Conservation (phyloP, 2,113 vertebrate genomes). For the Catharus minimus region DNA sequence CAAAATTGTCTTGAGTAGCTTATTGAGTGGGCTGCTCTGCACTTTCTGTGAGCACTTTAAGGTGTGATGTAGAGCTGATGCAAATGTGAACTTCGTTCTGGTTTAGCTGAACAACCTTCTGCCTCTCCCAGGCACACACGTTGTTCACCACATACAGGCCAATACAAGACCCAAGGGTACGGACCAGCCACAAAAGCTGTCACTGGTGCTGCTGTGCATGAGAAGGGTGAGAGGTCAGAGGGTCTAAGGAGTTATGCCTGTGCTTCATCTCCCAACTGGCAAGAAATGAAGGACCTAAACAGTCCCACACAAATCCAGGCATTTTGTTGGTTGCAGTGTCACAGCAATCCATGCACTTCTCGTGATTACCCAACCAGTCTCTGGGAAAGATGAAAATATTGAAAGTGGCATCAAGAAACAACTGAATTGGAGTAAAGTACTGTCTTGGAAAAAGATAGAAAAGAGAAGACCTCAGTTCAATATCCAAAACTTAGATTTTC, state of each 20-base stretch:
- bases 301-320: neutral
- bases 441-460: neutral
- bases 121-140: rapidly evolving
- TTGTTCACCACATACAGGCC: neutral
- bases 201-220: neutral
- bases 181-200: neutral
- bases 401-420: neutral
- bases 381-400: neutral
- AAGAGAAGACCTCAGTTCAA: neutral
- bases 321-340: neutral
- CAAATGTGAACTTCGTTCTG: neutral
- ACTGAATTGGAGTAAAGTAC: neutral
- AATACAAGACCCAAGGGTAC: neutral
- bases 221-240: neutral
- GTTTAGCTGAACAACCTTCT: neutral
- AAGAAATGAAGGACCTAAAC: neutral
- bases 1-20: neutral
- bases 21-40: neutral
- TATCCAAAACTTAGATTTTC: neutral
- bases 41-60: neutral
- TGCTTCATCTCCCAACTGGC: neutral
- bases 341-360: neutral
- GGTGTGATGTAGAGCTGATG: neutral
- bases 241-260: neutral
- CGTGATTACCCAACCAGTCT: neutral